These are phyloP conservation scores for Halcyon malimbica DNA, from an alignment of 2,113 vertebrate genomes.

Conservation along the genomic window DNA sequence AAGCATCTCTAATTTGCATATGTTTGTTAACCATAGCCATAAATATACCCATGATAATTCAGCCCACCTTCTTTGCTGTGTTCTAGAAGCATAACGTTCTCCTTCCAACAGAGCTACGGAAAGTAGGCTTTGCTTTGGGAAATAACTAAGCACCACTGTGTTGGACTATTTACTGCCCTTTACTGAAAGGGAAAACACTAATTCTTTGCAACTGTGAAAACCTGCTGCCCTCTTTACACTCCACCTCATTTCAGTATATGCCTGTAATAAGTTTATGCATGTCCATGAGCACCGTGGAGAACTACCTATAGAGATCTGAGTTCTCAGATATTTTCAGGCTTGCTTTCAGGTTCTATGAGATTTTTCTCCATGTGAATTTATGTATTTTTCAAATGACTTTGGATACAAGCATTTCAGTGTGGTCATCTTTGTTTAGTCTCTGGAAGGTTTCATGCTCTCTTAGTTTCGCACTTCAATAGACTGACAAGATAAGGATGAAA, in stretches of 20 bases:
- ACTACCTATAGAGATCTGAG: neutral
- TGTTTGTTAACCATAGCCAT: slow-evolving; percentile 29
- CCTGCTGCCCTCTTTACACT: neutral
- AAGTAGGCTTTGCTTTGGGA: neutral
- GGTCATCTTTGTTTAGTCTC: neutral
- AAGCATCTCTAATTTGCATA: neutral
- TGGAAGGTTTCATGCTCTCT: neutral
- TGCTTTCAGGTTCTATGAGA: neutral
- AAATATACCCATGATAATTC: slow-evolving; percentile 49
- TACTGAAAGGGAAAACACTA: neutral
- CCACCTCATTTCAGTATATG: neutral
- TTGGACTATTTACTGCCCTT: neutral
- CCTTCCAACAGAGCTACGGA: neutral
- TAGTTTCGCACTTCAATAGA: neutral
- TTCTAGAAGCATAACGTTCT: neutral
- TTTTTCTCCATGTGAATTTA: neutral
- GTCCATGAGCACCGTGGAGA: neutral
- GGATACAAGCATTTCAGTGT: neutral
- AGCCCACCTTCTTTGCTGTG: slow-evolving; percentile 6
- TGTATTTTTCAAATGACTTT: neutral
- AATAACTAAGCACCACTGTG: neutral
- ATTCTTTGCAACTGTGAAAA: neutral
- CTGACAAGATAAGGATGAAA: neutral
- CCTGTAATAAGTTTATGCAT: neutral
- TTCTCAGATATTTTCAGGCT: neutral